These are phyloP conservation scores for Dermatophagoides farinae DNA, from an alignment of 1,140 invertebrate species.

Conservation along the genomic window DNA sequence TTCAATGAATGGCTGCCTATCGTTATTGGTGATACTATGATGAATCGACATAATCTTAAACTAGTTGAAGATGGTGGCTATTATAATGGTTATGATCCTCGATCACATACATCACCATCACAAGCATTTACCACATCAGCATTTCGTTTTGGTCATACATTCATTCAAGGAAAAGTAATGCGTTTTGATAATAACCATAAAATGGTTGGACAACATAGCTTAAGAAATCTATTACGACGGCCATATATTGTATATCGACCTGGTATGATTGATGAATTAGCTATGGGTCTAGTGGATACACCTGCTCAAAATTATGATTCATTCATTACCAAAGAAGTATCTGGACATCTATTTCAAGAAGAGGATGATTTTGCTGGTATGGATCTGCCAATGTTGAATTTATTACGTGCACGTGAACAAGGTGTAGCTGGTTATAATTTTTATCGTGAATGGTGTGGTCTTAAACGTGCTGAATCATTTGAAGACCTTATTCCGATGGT, in stretches of 20 bases:
- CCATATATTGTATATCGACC: slow-evolving; percentile 73
- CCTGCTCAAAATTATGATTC: slow-evolving; percentile 85
- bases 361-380: slow-evolving; percentile 38
- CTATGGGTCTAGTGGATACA: slow-evolving; percentile 78
- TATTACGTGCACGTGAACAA: slow-evolving; percentile 68
- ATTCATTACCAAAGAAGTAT: slow-evolving; percentile 58
- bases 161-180: slow-evolving; percentile 23
- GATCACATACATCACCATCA: slow-evolving; percentile 26
- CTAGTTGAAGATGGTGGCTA: slow-evolving; percentile 16
- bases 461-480: slow-evolving; percentile 21
- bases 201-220: slow-evolving; percentile 42
- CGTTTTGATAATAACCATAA: slow-evolving; percentile 18
- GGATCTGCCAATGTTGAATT: slow-evolving; percentile 63
- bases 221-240: slow-evolving; percentile 63
- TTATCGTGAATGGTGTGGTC: slow-evolving; percentile 50
- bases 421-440: slow-evolving; percentile 55
- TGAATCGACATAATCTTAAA: slow-evolving; percentile 19
- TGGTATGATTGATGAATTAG: slow-evolving; percentile 72
- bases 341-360: slow-evolving; percentile 47
- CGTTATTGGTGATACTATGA: slow-evolving; percentile 24
- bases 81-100: slow-evolving; percentile 27
- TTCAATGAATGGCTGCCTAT: slow-evolving; percentile 30
- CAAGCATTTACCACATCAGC: slow-evolving; percentile 31
- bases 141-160: slow-evolving; percentile 31
- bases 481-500: slow-evolving; percentile 20